Base-by-base conservation (phyloP, 2,797 vertebrate genomes). In the Poeciliopsis gracilis region DNA sequence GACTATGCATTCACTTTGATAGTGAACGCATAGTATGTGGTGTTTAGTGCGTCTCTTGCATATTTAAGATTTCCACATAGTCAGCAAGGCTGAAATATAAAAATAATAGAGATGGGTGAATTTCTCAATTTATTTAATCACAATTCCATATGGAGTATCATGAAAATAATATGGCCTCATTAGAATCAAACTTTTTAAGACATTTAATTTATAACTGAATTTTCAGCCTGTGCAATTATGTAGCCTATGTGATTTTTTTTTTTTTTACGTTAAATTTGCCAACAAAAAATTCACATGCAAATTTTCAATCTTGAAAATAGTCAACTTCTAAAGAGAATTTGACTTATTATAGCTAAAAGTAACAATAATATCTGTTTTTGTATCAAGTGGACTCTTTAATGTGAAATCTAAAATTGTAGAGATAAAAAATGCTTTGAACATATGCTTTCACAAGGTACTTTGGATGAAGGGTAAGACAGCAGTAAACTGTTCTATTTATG, bases 401-500 rank as follows among this genome's bases (percentile, higher is more conserved):
- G 47, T 72, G 51, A 28, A 36, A 16, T 67, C 59, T 41, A 45
- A 4, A 76, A 76, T 55, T 77, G 36, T 75, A 57, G 74, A 55
- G 61, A 13, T 72, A 67, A 73, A 80, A 84, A 88, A 87, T 66
- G 30, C 77, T 73, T 78, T 12, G 11, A 87, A 88, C 86, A 92
- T 90, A 84, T 89, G 91, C 86, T 87, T 90, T 89, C 20, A 6
- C 69, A 76, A 83, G 82, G 86, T 86, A 82, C 79, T 89, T 86
- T 76, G 80, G 92, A 88, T 90, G 87, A 93, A 91, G 91, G 85
- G 89, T 87, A 90, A 84, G 83, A 91, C 91, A 91, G 86, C 36
- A 23, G 89, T 89, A 89, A 87, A 88, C 88, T 85, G 82, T 86
- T 83, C 79, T 88, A 89, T 94, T 93, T 91, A 94, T 77, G 91